phyloP scores from a whole-genome alignment of 2,888 invertebrate species.

The Leistus spinibarbis region DNA sequence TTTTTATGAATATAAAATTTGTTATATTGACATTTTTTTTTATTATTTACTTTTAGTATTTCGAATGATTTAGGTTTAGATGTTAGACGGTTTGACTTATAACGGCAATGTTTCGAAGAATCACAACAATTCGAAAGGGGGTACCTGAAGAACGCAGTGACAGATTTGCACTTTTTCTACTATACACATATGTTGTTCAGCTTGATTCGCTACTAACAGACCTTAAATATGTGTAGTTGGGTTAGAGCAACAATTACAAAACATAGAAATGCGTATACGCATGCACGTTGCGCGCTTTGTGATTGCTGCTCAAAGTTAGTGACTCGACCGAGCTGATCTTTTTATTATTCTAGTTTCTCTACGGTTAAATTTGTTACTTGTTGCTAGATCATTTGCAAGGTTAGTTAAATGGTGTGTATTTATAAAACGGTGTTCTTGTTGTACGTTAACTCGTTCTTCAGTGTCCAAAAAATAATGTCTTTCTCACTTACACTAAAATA shows the following conservation, averaged over 20 bases:
- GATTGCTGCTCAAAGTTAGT: not conserved
- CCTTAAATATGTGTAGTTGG: no score
- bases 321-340: not conserved
- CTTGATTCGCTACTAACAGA: not conserved
- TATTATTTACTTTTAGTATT: constrained; percentile 6
- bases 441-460: constrained; percentile 38
- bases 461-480: constrained; percentile 18
- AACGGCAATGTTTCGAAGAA: not conserved
- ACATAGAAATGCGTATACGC: no score
- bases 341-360: not conserved
- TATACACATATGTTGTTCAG: not conserved
- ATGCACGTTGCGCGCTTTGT: not conserved
- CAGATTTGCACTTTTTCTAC: not conserved
- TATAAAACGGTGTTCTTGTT: constrained; percentile 31
- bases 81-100: not conserved
- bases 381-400: constrained; percentile 31
- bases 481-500: not conserved
- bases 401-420: constrained; percentile 38
- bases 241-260: no score
- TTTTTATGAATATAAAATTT: constrained; percentile 43
- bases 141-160: constrained; percentile 35
- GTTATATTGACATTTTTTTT: constrained; percentile 31
- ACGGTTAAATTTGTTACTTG: not conserved
- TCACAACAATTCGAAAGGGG: not conserved
- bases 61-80: constrained; percentile 3